phyloP scores from a whole-genome alignment of 2,113 vertebrate species.

The Lanius ludovicianus region DNA sequence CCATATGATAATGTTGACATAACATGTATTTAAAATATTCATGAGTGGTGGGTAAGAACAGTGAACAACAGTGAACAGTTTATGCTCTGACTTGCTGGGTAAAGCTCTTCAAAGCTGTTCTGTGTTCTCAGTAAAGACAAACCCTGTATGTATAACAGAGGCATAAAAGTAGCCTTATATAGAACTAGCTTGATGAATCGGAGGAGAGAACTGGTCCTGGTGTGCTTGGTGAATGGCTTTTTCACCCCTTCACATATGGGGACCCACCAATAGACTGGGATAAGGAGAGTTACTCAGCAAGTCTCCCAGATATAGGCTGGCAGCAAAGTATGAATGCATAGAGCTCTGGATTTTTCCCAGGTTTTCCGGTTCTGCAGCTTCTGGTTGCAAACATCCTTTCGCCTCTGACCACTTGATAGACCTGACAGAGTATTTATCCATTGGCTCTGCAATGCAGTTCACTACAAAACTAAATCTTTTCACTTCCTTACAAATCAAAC shows the following conservation, averaged over 20 bases:
- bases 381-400: background rate
- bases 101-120: slow-evolving; percentile 4
- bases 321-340: background rate
- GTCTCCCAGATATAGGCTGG: background rate
- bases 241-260: background rate
- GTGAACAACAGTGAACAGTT: background rate
- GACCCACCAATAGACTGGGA: background rate
- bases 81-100: background rate
- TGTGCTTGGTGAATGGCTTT: background rate
- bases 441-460: background rate
- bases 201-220: background rate
- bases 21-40: background rate
- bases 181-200: background rate
- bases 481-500: background rate
- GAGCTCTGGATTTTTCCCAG: background rate
- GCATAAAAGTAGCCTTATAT: background rate
- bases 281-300: background rate
- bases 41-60: background rate
- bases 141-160: background rate
- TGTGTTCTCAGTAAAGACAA: background rate
- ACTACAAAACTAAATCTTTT: background rate
- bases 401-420: background rate
- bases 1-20: background rate
- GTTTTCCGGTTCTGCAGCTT: background rate
- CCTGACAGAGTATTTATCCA: background rate